Evolutionary conservation across 2,113 vertebrate genomes (phyloP).

Genomic region (Esox niger): DNA sequence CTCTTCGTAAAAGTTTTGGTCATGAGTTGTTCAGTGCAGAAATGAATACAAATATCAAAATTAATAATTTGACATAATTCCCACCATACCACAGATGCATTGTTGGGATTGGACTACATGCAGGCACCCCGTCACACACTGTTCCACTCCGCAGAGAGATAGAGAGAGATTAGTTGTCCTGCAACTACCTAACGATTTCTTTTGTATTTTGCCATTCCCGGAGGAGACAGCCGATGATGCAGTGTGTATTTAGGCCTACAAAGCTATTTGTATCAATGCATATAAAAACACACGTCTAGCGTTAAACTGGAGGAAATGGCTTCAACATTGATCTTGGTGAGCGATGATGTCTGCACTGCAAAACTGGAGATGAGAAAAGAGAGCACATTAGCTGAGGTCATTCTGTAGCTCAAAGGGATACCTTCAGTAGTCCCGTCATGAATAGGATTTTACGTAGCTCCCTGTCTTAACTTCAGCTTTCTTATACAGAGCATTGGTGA

Average conservation of each 20-base stretch:
- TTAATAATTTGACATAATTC: too few species aligned
- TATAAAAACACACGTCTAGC: slow-evolving; percentile 19
- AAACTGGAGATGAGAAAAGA: slow-evolving; percentile 23
- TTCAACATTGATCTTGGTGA: slow-evolving; percentile 48
- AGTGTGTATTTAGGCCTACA: slow-evolving; percentile 28
- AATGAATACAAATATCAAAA: too few species aligned
- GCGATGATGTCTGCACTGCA: slow-evolving; percentile 35
- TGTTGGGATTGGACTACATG: not conserved
- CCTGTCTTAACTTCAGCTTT: not conserved
- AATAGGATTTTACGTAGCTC: not conserved
- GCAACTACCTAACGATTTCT: slow-evolving; percentile 44
- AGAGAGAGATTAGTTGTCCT: slow-evolving; percentile 23
- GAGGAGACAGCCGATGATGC: slow-evolving; percentile 20
- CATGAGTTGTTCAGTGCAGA: too few species aligned
- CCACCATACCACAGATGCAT: too few species aligned
- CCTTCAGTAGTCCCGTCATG: not conserved
- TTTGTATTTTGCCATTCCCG: slow-evolving; percentile 42
- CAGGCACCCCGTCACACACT: not conserved
- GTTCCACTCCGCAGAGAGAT: not conserved
- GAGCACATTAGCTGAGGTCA: slow-evolving; percentile 32
- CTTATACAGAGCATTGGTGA: too few species aligned
- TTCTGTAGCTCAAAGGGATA: slow-evolving; percentile 1
- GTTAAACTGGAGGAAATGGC: slow-evolving; percentile 37
- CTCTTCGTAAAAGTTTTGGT: too few species aligned
- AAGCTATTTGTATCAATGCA: slow-evolving; percentile 28